These are phyloP conservation scores for Rhinoptilus africanus DNA, from an alignment of 2,113 vertebrate species.

Conservation along the genomic window DNA sequence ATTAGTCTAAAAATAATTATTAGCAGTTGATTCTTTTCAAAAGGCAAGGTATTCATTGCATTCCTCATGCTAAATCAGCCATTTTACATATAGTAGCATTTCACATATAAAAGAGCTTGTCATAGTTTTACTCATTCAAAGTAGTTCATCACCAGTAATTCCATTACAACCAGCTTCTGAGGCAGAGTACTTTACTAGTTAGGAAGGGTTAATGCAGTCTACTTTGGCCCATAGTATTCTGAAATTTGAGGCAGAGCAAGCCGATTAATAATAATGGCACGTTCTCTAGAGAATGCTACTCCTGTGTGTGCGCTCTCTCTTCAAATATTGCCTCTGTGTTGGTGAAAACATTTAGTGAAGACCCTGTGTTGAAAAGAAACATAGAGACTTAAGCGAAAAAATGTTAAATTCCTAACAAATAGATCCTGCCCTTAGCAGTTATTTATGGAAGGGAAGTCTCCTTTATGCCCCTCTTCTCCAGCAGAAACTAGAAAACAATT, in stretches of 20 bases:
- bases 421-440: not conserved
- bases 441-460: not conserved
- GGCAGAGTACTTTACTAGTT: fast-evolving
- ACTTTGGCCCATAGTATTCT: not conserved
- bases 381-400: not conserved
- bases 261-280: not conserved
- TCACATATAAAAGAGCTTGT: not conserved
- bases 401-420: not conserved
- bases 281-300: not conserved
- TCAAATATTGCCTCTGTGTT: not conserved
- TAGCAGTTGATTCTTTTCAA: not conserved
- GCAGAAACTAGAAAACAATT: not conserved
- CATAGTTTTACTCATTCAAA: not conserved
- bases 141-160: not conserved
- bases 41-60: not conserved
- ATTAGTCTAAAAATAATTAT: not conserved
- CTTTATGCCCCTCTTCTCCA: not conserved
- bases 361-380: not conserved
- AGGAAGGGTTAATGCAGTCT: not conserved
- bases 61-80: not conserved
- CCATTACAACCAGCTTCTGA: not conserved
- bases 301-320: fast-evolving
- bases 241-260: not conserved
- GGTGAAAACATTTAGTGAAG: not conserved
- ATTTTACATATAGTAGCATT: not conserved